These are phyloP conservation scores for Aurelia sp. DNA, from an alignment of 30 jellyfish, hydroid and myxozoan genomes.

Conservation along the genomic window DNA sequence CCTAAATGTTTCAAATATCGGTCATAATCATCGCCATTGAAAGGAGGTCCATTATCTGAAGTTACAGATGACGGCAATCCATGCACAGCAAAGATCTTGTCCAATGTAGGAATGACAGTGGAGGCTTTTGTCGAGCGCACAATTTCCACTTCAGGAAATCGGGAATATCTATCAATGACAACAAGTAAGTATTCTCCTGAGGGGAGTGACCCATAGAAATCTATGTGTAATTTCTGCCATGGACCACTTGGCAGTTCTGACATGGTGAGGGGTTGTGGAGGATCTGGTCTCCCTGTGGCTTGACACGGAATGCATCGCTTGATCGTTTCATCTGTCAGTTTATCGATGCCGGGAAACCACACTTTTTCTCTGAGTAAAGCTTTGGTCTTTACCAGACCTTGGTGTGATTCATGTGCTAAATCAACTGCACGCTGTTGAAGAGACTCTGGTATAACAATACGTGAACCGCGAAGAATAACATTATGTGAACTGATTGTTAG, in stretches of 20 bases:
- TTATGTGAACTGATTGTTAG: too few species aligned
- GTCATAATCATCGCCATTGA: conserved; percentile 39
- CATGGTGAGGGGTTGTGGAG: conserved; percentile 29
- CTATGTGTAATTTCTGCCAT: conserved; percentile 46
- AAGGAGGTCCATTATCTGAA: conserved; percentile 65
- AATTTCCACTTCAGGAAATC: conserved; percentile 57
- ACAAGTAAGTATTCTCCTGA: conserved; percentile 45
- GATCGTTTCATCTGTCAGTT: conserved; percentile 7
- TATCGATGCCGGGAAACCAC: conserved; percentile 57
- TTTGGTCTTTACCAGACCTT: conserved; percentile 49
- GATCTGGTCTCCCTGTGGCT: conserved; percentile 37
- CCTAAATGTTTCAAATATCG: conserved; percentile 21
- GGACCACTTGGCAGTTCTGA: conserved; percentile 32
- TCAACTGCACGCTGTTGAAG: too few species aligned
- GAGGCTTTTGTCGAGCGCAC: conserved; percentile 26
- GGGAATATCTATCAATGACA: conserved; percentile 15
- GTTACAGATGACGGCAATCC: conserved; percentile 34
- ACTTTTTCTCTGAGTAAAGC: conserved; percentile 15
- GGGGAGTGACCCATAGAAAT: conserved; percentile 53
- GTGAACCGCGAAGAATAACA: too few species aligned
- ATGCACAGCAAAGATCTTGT: conserved; percentile 21
- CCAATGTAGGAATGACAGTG: conserved; percentile 51
- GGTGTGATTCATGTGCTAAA: too few species aligned
- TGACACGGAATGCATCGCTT: conserved; percentile 60
- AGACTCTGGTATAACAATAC: too few species aligned